A percentile compares a stretch with the other conserved stretches of the same genome.
phyloP scores from a whole-genome alignment of 2,888 invertebrate species.

The Muschampia staudingeri region DNA sequence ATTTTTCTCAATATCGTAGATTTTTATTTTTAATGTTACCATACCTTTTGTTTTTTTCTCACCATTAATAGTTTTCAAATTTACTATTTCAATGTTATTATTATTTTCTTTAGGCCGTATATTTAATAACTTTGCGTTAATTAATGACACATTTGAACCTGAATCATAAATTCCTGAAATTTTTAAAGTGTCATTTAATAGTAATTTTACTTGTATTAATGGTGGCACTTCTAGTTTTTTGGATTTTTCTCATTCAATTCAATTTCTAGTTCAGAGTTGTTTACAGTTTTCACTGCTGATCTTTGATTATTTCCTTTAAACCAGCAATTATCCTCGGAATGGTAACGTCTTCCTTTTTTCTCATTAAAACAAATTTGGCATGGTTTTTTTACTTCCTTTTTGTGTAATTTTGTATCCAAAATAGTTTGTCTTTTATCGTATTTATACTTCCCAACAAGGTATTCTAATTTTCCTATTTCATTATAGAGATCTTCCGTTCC shows the following conservation, averaged over 20 bases:
- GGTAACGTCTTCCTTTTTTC: neutral
- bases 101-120: neutral
- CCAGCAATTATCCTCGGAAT: neutral
- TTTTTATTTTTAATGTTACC: neutral
- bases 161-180: conserved; percentile 16
- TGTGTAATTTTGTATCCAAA: neutral
- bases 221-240: conserved; percentile 64
- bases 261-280: neutral
- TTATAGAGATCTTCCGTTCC: no score
- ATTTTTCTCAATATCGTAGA: neutral
- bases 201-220: conserved; percentile 67
- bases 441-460: neutral
- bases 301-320: neutral
- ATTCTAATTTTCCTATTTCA: conserved; percentile 1
- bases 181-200: conserved; percentile 60
- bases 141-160: neutral
- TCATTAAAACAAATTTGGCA: neutral
- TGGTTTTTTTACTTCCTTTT: neutral
- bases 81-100: neutral
- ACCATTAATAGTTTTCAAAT: conserved; percentile 12
- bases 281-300: neutral
- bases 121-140: neutral
- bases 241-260: conserved; percentile 53
- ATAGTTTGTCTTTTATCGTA: neutral
- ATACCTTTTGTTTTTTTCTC: neutral